Conservation (phyloP, 37 sponge, comb jelly and placozoan genomes). For the Tethya wilhelma region DNA sequence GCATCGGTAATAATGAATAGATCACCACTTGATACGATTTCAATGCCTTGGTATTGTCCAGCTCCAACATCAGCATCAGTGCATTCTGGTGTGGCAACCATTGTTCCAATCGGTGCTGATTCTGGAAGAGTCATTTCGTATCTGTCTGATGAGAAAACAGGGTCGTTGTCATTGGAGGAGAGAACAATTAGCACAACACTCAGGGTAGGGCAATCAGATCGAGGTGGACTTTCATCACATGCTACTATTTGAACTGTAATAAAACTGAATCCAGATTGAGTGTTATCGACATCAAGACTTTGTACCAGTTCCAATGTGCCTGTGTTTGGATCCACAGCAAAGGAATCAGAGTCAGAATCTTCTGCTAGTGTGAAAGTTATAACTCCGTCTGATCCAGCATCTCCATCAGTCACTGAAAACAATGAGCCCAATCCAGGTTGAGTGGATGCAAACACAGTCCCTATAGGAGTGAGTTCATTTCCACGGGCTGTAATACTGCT, state of each 20-base stretch:
- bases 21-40: not conserved
- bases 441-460: not conserved
- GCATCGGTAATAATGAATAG: not conserved
- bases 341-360: not conserved
- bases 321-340: conserved; percentile 8
- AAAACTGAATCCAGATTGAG: not conserved
- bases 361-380: conserved; percentile 7
- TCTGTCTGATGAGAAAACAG: conserved; percentile 8
- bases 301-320: conserved; percentile 3
- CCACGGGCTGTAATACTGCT: not conserved
- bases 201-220: not conserved
- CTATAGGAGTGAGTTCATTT: conserved; percentile 1
- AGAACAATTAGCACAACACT: not conserved
- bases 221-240: conserved; percentile 25
- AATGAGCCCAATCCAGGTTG: not conserved
- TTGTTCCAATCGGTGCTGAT: not conserved
- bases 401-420: conserved; percentile 16
- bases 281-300: conserved; percentile 13
- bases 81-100: not conserved
- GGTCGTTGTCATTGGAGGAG: conserved; percentile 20
- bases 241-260: not conserved
- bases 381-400: conserved; percentile 18
- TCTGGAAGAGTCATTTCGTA: conserved; percentile 6
- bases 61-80: not conserved
- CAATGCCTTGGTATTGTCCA: not conserved